phyloP scores from a whole-genome alignment of 2,113 vertebrate species.

The Ploceus nigricollis region DNA sequence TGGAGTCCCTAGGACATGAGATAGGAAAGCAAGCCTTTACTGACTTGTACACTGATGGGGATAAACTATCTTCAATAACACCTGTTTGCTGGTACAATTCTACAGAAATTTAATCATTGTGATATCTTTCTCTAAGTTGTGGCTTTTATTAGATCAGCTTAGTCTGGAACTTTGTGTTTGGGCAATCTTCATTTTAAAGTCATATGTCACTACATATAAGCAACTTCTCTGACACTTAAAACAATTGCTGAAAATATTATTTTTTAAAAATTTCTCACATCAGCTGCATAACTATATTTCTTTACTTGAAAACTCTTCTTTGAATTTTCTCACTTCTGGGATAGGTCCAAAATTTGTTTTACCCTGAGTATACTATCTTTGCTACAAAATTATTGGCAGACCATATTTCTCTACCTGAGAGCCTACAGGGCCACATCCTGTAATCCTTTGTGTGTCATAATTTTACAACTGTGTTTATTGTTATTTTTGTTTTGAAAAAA shows the following conservation, averaged over 20 bases:
- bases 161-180: background rate
- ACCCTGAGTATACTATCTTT: background rate
- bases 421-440: background rate
- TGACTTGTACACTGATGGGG: background rate
- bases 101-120: background rate
- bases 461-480: background rate
- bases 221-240: background rate
- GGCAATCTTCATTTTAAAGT: background rate
- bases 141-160: background rate
- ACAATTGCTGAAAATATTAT: background rate
- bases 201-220: background rate
- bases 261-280: background rate
- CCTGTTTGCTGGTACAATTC: background rate
- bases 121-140: background rate
- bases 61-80: background rate
- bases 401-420: background rate
- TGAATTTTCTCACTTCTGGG: background rate
- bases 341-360: background rate
- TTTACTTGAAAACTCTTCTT: background rate
- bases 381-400: background rate
- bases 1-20: background rate
- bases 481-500: background rate
- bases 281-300: background rate
- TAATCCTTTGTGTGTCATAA: background rate
- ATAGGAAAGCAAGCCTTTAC: background rate